Conservation (phyloP, 2,113 vertebrate genomes). For the Cariama cristata region DNA sequence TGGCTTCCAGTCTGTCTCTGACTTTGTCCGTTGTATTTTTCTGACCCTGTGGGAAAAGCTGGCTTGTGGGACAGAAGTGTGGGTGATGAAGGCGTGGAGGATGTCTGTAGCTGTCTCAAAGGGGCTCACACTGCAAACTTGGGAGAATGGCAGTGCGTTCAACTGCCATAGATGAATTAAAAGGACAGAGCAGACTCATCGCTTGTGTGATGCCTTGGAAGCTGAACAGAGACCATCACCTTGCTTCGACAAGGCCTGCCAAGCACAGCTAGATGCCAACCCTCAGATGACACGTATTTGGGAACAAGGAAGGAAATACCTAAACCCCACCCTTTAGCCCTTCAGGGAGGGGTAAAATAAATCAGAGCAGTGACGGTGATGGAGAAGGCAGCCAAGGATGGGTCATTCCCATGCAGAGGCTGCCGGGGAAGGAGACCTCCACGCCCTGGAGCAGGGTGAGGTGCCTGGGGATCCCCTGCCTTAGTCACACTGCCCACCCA, state of each 20-base stretch:
- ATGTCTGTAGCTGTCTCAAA: neutral
- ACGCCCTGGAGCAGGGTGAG: accelerated
- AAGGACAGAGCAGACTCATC: neutral
- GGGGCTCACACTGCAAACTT: neutral
- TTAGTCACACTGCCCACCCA: neutral
- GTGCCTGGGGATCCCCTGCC: neutral
- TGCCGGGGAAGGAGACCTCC: neutral
- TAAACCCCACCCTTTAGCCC: neutral
- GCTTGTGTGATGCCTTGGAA: neutral
- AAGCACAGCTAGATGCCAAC: neutral
- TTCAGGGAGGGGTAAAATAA: neutral
- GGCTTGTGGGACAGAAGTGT: neutral
- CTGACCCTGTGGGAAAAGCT: neutral
- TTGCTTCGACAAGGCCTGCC: neutral
- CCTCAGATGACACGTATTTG: accelerated
- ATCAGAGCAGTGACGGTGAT: neutral
- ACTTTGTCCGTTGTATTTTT: neutral
- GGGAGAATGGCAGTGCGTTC: neutral
- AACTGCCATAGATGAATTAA: neutral
- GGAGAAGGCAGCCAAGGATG: neutral
- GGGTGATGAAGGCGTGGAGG: neutral
- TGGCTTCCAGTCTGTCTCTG: neutral
- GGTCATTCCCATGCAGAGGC: neutral
- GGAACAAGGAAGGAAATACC: neutral
- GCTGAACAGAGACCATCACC: neutral